Percentiles rank a stretch among this genome's conserved stretches.
Conservation (phyloP, 2,113 vertebrate species). For the Pituophis catenifer region DNA sequence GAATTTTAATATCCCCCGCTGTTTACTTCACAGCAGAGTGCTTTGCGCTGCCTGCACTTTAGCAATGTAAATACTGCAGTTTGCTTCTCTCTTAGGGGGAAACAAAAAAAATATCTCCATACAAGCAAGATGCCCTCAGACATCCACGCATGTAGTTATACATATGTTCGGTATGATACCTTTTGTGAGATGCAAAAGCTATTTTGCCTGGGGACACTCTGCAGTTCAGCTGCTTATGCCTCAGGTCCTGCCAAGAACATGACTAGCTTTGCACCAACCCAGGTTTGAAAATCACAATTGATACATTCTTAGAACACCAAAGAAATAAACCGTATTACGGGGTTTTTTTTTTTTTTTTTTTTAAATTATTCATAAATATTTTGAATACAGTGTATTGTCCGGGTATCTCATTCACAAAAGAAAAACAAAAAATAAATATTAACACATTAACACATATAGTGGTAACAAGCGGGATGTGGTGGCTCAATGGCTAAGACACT, state of each 20-base stretch:
- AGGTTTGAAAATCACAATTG: neutral
- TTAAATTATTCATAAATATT: too few relatives aligned
- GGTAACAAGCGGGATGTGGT: too few relatives aligned
- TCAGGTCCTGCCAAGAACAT: neutral
- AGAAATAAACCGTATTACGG: neutral
- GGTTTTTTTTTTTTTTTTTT: too few relatives aligned
- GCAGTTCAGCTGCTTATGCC: neutral
- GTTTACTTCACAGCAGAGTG: slow-evolving; percentile 42
- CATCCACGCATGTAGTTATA: neutral
- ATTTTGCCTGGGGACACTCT: neutral
- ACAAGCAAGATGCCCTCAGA: slow-evolving; percentile 28
- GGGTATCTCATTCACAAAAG: too few relatives aligned
- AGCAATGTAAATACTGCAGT: slow-evolving; percentile 30
- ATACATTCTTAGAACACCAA: neutral
- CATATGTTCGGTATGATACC: neutral
- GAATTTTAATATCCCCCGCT: slow-evolving; percentile 40
- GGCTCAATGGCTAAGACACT: too few relatives aligned
- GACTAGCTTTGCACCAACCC: neutral
- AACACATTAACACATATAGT: too few relatives aligned
- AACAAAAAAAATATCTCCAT: neutral
- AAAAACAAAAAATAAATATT: too few relatives aligned
- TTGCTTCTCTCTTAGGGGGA: slow-evolving; percentile 41
- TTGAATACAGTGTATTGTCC: too few relatives aligned
- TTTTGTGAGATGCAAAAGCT: neutral
- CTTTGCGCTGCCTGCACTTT: slow-evolving; percentile 10